Base-by-base conservation (phyloP, 2,888 invertebrate species). In the Cheilosia impressa region DNA sequence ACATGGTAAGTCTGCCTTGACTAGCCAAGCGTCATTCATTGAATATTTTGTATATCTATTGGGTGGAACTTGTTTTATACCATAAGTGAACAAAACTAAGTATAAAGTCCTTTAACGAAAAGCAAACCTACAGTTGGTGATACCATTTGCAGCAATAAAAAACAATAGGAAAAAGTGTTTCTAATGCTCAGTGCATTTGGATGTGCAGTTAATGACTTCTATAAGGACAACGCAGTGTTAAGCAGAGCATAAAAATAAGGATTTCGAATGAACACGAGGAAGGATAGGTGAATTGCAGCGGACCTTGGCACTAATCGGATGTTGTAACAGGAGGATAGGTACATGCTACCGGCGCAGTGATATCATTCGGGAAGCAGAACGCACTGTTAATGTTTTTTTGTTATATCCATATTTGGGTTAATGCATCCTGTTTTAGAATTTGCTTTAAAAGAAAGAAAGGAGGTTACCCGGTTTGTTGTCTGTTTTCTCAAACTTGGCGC, bases 161-260 rank as follows among this genome's bases (percentile, higher is more conserved):
- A 10, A 45, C 22, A 60, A 38, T 69, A 9, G 17, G 27, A 19
- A 31, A 24, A 15, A 31, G 45, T 62, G 13, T 55, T 63, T n/a
- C 24, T 50, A 19, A 19, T 7, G 27, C 45, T 55, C 68, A 68
- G 60, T 19, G 38, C 34, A 58, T 24, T 68, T 52, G 24, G 34
- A 43, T 50, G 45, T 43, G 34, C 24, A 62, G 66, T 71, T 52
- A 71, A 52, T 53, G 68, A 66, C 19, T 60, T 62, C 45, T 38
- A 78, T 72, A n/a, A n/a, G 58, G 78, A 78, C 77, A 72, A 57
- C 50, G 62, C 24, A 22, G 27, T 50, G 78, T 38, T 79, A 63
- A 84, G 58, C 79, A 79, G 83, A 79, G 83, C 73, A 58, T 68
- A 63, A 78, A 79, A 84, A 79, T 58, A 24, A 69, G 79, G 47